Evolutionary conservation across 2,113 vertebrate species (phyloP).

Genomic region (Chloebia gouldiae): DNA sequence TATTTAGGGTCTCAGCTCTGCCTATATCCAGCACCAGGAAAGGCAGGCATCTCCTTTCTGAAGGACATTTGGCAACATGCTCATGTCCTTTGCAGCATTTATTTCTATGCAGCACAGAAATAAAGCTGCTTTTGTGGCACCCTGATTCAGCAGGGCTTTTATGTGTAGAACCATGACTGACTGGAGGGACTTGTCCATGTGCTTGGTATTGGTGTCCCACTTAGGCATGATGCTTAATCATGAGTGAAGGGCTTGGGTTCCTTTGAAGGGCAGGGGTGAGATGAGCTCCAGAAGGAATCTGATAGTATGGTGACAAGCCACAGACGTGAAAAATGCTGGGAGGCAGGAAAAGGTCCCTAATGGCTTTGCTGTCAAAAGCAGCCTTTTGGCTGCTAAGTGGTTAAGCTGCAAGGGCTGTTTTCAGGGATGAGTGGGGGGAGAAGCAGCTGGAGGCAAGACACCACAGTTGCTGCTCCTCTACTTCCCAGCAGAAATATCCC

Average conservation of each 20-base stretch:
- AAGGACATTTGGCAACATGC: background rate
- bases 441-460: background rate
- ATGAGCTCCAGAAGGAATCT: background rate
- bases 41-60: background rate
- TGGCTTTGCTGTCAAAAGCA: background rate
- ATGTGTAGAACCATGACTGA: background rate
- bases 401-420: background rate
- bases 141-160: background rate
- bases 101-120: background rate
- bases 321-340: background rate
- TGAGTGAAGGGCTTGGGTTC: background rate
- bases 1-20: background rate
- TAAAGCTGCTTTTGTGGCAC: background rate
- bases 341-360: background rate
- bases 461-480: background rate
- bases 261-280: background rate
- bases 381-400: background rate
- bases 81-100: background rate
- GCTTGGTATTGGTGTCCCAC: background rate
- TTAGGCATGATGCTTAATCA: background rate
- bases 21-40: background rate
- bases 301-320: background rate
- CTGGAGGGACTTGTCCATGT: accelerated
- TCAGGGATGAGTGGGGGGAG: background rate
- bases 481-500: background rate